Conservation (phyloP, 2,797 vertebrate genomes). For the Halcyon leucocephala region DNA sequence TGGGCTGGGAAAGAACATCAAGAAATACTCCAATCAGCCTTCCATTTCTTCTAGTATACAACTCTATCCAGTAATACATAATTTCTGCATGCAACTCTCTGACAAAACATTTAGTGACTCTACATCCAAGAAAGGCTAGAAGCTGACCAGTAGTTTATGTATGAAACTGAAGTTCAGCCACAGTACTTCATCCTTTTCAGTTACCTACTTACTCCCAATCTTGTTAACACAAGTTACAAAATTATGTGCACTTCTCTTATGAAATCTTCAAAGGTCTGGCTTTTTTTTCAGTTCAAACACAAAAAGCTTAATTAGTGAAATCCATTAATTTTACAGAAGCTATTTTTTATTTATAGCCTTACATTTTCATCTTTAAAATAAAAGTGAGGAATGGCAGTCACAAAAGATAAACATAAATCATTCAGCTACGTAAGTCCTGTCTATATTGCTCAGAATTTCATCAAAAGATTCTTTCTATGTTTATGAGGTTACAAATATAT, state of each 20-base stretch:
- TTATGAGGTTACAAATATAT: background rate
- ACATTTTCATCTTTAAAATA: background rate
- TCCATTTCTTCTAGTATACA: background rate
- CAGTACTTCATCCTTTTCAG: background rate
- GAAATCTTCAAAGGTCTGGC: background rate
- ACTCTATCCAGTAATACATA: fast-evolving
- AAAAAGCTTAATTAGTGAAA: background rate
- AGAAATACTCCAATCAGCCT: background rate
- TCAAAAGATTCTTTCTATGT: background rate
- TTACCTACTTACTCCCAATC: background rate
- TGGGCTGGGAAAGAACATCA: background rate
- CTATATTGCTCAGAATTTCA: background rate
- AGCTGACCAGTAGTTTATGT: background rate
- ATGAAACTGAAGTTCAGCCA: background rate
- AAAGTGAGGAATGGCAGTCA: background rate
- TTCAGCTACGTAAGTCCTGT: background rate
- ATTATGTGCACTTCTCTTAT: fast-evolving
- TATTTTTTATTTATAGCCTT: background rate
- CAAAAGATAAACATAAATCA: background rate
- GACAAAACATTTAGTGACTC: background rate
- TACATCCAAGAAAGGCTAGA: background rate
- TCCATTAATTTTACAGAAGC: background rate
- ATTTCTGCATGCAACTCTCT: background rate
- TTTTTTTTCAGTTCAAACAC: background rate
- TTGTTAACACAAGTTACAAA: background rate